Evolutionary conservation across 2,888 invertebrate species (phyloP).

Genomic region (Trissolcus japonicus): DNA sequence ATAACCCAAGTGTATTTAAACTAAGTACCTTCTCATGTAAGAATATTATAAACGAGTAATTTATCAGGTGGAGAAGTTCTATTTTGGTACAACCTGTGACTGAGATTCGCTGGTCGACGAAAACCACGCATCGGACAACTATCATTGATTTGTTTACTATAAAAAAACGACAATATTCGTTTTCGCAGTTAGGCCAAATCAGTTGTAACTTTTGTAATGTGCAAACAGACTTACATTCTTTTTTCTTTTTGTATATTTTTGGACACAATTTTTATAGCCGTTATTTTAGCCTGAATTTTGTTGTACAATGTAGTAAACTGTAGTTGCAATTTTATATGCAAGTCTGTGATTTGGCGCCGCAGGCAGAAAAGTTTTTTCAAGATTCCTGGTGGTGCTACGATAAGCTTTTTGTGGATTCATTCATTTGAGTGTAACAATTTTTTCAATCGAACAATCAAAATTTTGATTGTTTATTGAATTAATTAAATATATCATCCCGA

Average conservation of each 20-base stretch:
- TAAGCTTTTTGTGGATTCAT: conserved; percentile 9
- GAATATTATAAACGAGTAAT: conserved; percentile 33
- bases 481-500: too few relatives aligned
- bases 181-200: conserved; percentile 16
- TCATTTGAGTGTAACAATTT: background rate
- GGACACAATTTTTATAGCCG: background rate
- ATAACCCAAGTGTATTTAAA: conserved; percentile 10
- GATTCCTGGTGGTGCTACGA: conserved; percentile 46
- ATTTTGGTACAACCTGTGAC: conserved; percentile 63
- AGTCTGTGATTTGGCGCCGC: conserved; percentile 64
- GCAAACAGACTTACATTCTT: background rate
- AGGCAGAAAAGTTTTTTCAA: conserved; percentile 22
- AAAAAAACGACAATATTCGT: conserved; percentile 30
- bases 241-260: background rate
- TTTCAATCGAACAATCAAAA: background rate
- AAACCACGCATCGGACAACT: conserved; percentile 18
- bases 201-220: conserved; percentile 17
- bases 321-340: conserved; percentile 56
- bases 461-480: too few relatives aligned
- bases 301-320: conserved; percentile 11
- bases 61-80: conserved; percentile 59
- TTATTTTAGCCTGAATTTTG: background rate
- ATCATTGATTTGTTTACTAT: conserved; percentile 17
- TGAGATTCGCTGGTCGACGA: conserved; percentile 58
- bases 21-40: conserved; percentile 23